Evolutionary conservation across 2,888 invertebrate genomes (phyloP).

Genomic region (Hydroisotoma schaefferi): DNA sequence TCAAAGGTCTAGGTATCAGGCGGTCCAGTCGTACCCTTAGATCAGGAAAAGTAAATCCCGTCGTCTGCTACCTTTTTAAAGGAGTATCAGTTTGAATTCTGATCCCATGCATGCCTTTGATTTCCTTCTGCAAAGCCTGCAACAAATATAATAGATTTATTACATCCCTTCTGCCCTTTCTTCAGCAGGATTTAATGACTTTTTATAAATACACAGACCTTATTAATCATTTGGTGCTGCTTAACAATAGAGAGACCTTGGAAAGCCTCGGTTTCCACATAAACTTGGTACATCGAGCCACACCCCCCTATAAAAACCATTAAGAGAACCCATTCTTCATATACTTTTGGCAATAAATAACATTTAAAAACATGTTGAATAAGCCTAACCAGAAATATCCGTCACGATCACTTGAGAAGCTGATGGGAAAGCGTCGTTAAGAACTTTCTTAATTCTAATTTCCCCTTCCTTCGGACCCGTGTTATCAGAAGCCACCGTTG

Average conservation of each 20-base stretch:
- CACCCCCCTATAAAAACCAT: slow-evolving; percentile 62
- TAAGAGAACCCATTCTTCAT: no score
- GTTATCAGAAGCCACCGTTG: no score
- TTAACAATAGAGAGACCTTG: slow-evolving; percentile 66
- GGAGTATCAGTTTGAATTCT: slow-evolving; percentile 68
- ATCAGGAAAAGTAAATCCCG: no score
- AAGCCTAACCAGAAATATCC: slow-evolving; percentile 62
- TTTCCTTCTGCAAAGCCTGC: slow-evolving; percentile 67
- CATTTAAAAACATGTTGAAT: background rate
- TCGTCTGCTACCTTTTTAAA: no score
- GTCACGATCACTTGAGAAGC: slow-evolving; percentile 64
- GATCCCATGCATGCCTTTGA: slow-evolving; percentile 78
- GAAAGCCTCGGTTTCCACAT: slow-evolving; percentile 67
- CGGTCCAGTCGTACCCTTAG: no score
- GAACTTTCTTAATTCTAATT: slow-evolving; percentile 53
- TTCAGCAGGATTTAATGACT: no score
- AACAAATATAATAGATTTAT: slow-evolving; percentile 29
- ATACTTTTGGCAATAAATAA: background rate
- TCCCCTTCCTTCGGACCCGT: slow-evolving; percentile 48
- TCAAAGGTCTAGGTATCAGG: no score
- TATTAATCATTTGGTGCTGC: slow-evolving; percentile 70
- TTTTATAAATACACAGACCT: slow-evolving; percentile 51
- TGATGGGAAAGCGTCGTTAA: slow-evolving; percentile 59
- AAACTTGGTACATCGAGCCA: slow-evolving; percentile 75
- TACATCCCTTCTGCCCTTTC: no score